Conservation (phyloP, 2,797 vertebrate species). For the Lepilemur septentrionalis region DNA sequence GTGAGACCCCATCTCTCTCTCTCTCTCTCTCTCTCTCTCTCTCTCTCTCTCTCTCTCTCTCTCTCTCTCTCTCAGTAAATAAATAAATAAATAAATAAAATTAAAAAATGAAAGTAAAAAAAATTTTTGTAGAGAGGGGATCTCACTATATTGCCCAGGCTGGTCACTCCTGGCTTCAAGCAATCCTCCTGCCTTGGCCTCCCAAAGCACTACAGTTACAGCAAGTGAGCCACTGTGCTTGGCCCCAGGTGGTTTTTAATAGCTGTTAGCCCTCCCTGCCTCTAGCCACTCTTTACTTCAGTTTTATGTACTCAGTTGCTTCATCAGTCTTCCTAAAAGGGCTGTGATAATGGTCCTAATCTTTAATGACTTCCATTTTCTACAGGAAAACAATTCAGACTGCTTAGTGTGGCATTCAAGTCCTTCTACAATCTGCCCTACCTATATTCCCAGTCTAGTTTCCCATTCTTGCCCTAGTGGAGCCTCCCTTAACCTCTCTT, state of each 20-base stretch:
- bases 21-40: too few relatives aligned
- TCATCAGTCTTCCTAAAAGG: background rate
- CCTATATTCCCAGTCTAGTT: background rate
- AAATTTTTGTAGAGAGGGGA: background rate
- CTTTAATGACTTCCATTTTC: background rate
- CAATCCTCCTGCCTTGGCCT: background rate
- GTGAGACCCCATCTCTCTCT: too few relatives aligned
- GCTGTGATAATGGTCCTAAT: background rate
- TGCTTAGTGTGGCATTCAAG: background rate
- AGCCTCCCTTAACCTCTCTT: background rate
- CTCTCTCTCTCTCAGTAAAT: too few relatives aligned
- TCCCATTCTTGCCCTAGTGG: background rate
- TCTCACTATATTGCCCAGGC: background rate
- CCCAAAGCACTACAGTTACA: background rate
- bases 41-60: too few relatives aligned
- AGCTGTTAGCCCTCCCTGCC: background rate
- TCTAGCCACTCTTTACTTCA: background rate
- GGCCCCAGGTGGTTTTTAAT: background rate
- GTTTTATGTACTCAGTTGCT: background rate
- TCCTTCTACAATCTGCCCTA: background rate
- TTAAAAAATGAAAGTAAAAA: too few relatives aligned
- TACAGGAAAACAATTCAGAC: background rate
- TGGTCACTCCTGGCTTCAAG: background rate
- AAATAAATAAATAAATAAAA: too few relatives aligned
- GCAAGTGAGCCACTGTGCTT: background rate